Evolutionary conservation across 2,797 vertebrate genomes (phyloP).

Genomic region (Limosa lapponica): DNA sequence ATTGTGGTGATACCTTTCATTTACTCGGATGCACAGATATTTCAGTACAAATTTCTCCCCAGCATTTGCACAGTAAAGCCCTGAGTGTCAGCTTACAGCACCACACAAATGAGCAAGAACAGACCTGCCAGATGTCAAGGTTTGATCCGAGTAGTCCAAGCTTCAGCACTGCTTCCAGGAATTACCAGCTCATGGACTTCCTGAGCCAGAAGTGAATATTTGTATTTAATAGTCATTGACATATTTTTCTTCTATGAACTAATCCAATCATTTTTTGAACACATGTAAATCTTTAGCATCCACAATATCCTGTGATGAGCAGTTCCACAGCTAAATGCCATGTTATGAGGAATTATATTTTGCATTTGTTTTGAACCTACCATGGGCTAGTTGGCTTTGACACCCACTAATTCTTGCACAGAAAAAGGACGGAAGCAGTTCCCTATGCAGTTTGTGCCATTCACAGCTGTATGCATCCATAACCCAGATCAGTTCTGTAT

Average conservation of each 20-base stretch:
- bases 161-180: not conserved
- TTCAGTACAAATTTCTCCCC: not conserved
- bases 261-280: not conserved
- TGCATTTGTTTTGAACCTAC: not conserved
- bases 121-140: not conserved
- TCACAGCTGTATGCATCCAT: not conserved
- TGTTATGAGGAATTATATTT: not conserved
- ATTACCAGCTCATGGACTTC: not conserved
- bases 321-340: not conserved
- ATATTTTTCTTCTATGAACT: not conserved
- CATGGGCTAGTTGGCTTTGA: not conserved
- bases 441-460: not conserved
- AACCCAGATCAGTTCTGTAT: not conserved
- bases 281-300: not conserved
- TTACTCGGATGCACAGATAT: not conserved
- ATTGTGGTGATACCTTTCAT: not conserved
- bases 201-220: not conserved
- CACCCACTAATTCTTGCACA: not conserved
- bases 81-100: not conserved
- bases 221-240: not conserved
- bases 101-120: not conserved
- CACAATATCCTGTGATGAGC: not conserved
- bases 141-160: not conserved
- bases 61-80: not conserved
- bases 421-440: not conserved